phyloP scores from a whole-genome alignment of 2,888 invertebrate genomes.

The Eurois occulta region DNA sequence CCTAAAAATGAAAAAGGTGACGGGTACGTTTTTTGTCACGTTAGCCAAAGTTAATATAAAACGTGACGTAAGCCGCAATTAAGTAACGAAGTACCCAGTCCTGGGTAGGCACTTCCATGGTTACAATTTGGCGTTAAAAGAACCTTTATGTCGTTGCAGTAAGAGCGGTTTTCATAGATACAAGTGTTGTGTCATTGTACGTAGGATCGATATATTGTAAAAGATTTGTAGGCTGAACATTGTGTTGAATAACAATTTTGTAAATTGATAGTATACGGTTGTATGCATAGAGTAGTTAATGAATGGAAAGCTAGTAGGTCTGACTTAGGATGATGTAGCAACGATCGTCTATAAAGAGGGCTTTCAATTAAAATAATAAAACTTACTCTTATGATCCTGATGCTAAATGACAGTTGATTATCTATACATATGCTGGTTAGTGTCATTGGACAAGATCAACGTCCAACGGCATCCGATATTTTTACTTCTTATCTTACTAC shows the following conservation, averaged over 20 bases:
- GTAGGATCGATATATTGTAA: neutral
- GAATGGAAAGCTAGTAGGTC: neutral
- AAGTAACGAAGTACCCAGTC: constrained; percentile 27
- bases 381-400: neutral
- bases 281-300: neutral
- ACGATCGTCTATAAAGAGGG: neutral
- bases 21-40: constrained; percentile 37
- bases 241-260: constrained; percentile 37
- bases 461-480: neutral
- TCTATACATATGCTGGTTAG: no score
- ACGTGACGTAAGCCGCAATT: constrained; percentile 47
- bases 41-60: constrained; percentile 54
- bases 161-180: neutral
- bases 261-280: constrained; percentile 12
- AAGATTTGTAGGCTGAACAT: neutral
- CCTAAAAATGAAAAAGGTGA: constrained; percentile 33
- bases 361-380: neutral
- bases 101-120: neutral
- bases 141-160: neutral
- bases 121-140: neutral
- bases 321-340: neutral
- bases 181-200: neutral
- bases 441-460: no score
- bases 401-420: no score
- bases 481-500: neutral